Evolutionary conservation across 2,888 invertebrate genomes (phyloP).

Genomic region (Drosophila neonasuta): DNA sequence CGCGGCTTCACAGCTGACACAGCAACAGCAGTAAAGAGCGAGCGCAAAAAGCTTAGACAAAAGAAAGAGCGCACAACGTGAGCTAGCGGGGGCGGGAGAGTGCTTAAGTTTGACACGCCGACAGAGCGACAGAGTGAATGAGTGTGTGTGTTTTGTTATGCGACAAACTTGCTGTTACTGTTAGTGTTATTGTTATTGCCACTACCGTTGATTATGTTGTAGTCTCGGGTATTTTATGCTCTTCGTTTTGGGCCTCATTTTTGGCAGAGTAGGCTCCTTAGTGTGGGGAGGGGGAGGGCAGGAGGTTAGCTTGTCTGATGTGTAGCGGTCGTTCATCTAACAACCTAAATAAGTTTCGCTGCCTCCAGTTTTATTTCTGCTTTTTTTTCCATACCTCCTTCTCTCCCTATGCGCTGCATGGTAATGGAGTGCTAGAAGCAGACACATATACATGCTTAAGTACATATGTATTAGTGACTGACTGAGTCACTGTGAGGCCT

Average conservation of each 20-base stretch:
- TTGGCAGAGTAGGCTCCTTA: conserved; percentile 21
- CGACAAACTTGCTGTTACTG: conserved; percentile 30
- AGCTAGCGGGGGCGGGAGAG: conserved; percentile 3
- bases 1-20: conserved; percentile 29
- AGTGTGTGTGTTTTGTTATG: conserved; percentile 44
- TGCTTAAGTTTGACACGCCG: conserved; percentile 25
- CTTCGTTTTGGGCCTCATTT: conserved; percentile 13
- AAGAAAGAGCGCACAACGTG: conserved; percentile 15
- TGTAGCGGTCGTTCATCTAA: conserved; percentile 69
- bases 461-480: conserved; percentile 12
- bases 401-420: conserved; percentile 34
- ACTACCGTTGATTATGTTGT: conserved; percentile 56
- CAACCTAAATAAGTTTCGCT: conserved; percentile 69
- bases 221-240: conserved; percentile 13
- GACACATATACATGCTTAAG: conserved; percentile 18
- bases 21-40: conserved; percentile 5
- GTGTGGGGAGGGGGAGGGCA: not conserved
- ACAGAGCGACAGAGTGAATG: conserved; percentile 10
- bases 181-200: conserved; percentile 23
- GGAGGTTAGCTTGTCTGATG: conserved; percentile 17
- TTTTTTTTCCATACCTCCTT: conserved; percentile 17
- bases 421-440: conserved; percentile 58
- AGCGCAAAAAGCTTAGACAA: conserved; percentile 19
- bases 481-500: conserved; percentile 47
- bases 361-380: conserved; percentile 38